Evolutionary conservation across 2,888 invertebrate genomes (phyloP), one percentile per base, ranked within the genome.

Genomic region (Cremastinae sp.): DNA sequence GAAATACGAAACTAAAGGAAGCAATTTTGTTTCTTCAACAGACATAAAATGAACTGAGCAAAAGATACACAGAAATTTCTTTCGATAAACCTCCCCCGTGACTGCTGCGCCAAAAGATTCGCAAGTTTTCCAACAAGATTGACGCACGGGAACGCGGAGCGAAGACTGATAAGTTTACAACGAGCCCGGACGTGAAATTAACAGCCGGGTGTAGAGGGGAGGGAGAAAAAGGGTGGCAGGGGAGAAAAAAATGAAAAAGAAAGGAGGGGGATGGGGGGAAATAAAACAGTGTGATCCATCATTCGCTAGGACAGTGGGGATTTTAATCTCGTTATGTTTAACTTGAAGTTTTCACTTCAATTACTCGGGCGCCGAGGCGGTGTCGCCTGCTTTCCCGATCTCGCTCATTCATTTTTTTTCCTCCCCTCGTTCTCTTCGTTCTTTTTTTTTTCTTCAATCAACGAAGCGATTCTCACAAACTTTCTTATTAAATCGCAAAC

Each of bases 111-210:
- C 28, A 28, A n/a, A n/a, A 28, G 28, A 28, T 16, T 9, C 20
- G 51, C 51, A 64, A 51, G 49, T 69, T 34, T 20, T n/a, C 16
- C 7, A 16, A 41, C 22, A 16, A 38, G 43, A 22, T 68, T 59
- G 18, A 41, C 7, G 43, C 1, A 16, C 8, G 12, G n/a, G 51
- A 0, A 9, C 36, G 14, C 10, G 47, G 45, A n/a, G 18, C 20
- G 41, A 56, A 38, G 53, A 41, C 61, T 73, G 59, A 69, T 59
- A 69, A 65, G 34, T 61, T 69, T n/a, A 56, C 56, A 69, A 73
- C 36, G 59, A 49, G 12, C 47, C 8, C 22, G 47, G 54, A 54
- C 64, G 58, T 65, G 51, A 34, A 65, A 70, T 69, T 41, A 69
- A 59, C 58, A 22, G 18, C 62, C 45, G 59, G n/a, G n/a, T n/a